phyloP scores from a whole-genome alignment of 2,797 vertebrate species.

The Hybognathus amarus region DNA sequence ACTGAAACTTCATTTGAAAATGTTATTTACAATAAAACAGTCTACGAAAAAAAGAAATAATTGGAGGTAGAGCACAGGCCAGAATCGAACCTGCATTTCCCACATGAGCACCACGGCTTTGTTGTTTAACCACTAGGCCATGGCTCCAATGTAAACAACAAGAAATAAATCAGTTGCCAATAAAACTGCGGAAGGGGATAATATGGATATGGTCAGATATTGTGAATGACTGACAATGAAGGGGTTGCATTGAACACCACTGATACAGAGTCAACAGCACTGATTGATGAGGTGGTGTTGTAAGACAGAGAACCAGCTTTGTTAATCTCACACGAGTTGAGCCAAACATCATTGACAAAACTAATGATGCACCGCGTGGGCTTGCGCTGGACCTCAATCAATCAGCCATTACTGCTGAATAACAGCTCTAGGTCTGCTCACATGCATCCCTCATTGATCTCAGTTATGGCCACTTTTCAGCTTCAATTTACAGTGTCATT shows the following conservation, averaged over 20 bases:
- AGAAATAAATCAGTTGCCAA: not conserved
- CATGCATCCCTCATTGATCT: slow-evolving; percentile 56
- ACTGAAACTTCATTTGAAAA: not conserved
- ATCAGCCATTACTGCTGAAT: slow-evolving; percentile 58
- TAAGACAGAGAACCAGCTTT: slow-evolving; percentile 46
- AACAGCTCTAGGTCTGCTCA: slow-evolving; percentile 44
- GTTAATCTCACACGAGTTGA: slow-evolving; percentile 46
- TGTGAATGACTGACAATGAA: slow-evolving; percentile 8
- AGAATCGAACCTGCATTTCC: not conserved
- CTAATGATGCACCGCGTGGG: slow-evolving; percentile 39
- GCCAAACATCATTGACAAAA: slow-evolving; percentile 49
- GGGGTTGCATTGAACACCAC: not conserved
- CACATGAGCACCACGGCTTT: not conserved
- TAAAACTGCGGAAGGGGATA: not conserved
- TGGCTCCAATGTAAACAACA: not conserved
- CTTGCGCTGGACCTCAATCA: slow-evolving; percentile 49
- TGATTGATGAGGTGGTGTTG: slow-evolving; percentile 44
- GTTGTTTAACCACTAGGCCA: not conserved
- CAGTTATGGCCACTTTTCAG: slow-evolving; percentile 58
- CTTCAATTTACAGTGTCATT: slow-evolving; percentile 62
- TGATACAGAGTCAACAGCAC: slow-evolving; percentile 21
- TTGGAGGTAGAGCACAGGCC: not conserved
- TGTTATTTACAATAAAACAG: not conserved
- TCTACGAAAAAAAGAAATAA: not conserved
- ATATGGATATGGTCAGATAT: not conserved